A percentile compares a stretch with the other conserved stretches of the same genome.
These are phyloP conservation scores for Excalfactoria chinensis DNA, from an alignment of 2,113 vertebrate species.

Conservation along the genomic window DNA sequence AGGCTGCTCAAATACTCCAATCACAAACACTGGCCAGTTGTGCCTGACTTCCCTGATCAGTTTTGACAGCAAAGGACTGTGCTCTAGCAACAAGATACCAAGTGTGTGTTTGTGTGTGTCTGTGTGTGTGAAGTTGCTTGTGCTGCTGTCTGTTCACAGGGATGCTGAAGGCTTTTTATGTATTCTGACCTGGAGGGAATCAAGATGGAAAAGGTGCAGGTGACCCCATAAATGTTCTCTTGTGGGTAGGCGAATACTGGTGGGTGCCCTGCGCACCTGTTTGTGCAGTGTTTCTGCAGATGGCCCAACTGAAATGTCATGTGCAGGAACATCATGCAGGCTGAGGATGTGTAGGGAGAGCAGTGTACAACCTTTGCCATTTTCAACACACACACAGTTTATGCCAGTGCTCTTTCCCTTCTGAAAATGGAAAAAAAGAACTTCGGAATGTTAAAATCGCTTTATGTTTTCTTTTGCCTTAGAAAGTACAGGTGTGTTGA, in stretches of 20 bases:
- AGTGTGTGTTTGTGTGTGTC: not conserved
- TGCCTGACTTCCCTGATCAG: not conserved
- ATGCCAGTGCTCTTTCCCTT: not conserved
- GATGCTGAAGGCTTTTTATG: not conserved
- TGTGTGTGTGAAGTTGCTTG: not conserved
- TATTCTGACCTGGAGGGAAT: not conserved
- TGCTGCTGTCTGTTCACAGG: not conserved
- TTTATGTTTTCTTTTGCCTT: not conserved
- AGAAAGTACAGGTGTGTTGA: not conserved
- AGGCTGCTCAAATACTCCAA: not conserved
- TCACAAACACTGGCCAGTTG: fast-evolving
- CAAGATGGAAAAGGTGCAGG: not conserved
- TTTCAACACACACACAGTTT: not conserved
- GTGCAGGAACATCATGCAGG: not conserved
- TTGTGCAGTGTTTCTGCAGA: not conserved
- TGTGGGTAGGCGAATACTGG: not conserved
- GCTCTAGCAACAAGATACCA: not conserved
- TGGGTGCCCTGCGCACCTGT: not conserved
- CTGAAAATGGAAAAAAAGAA: not conserved
- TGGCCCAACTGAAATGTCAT: not conserved
- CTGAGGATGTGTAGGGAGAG: not conserved
- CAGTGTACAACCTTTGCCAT: not conserved
- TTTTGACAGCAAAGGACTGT: not conserved
- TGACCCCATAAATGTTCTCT: not conserved
- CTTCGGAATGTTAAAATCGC: not conserved